Base-by-base conservation (phyloP, 2,888 invertebrate species). In the Alviniconcha strummeri region DNA sequence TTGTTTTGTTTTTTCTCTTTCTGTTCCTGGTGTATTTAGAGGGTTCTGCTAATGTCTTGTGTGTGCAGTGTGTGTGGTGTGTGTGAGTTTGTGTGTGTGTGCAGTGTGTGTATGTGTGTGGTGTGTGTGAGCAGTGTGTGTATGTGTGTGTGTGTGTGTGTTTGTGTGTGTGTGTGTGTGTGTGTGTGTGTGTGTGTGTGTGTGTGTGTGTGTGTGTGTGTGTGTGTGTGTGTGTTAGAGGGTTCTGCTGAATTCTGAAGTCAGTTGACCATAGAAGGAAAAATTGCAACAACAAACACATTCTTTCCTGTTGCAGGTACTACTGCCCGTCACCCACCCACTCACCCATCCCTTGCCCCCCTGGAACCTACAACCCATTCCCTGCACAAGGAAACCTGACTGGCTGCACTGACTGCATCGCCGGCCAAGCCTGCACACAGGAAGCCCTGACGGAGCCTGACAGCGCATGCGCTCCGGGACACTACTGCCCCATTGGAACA, bases 401-500 rank as follows among this genome's bases (percentile, higher is more conserved):
- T 7, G 88, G 85, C 72, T 93, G 92, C 85, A 82, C 81, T 7
- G 84, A 88, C 5, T 93, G 93, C 86, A 88, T 90, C 7, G 87
- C 91, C 9, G 93, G 92, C 36, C 77, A 83, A 76, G 91, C 92
- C 8, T 93, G 93, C 86, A 92, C 92, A 3, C 86, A 84, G 19
- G 83, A 85, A 80, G 92, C 89, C 4, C 88, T 93, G 0, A 88
- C 91, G 5, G 84, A 87, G 76, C 91, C 92, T 7, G 89, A 93
- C 85, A 88, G 89, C 77, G 88, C 91, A 0, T 93, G 93, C 84
- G 88, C 90, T 13, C 91, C 91, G 13, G 93, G 93, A 0, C 91
- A 92, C 87, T 93, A 91, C 88, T 93, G 93, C 84, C 92, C 92
- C 0, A 91, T 90, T 7, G 92, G 91, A 7, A 93, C 92, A 84